Evolutionary conservation across 2,888 invertebrate species (phyloP), one percentile per base, ranked within the genome.

Genomic region (Napeogenes inachia): DNA sequence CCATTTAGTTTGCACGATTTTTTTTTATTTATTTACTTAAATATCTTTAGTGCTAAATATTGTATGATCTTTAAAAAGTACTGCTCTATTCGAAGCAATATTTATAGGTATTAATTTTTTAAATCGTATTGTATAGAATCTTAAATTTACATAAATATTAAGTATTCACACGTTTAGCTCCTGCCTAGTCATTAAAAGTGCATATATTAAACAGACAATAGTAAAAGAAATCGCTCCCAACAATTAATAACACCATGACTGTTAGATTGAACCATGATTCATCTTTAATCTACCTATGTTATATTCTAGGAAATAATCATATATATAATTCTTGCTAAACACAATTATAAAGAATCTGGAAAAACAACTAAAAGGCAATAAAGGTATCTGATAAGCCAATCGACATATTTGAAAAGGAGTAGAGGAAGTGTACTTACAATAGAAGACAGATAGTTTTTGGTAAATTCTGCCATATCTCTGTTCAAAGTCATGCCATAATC

Each of bases 401-500:
- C 21, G 13, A 30, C 8, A 30, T 10, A 12, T 21, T 21, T 30
- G 1, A 10, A 30, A 47, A 47, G n/a, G 6, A 6, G 13, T 47
- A 8, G 8, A 1, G n/a, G n/a, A n/a, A n/a, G 1, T 30, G 60
- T 90, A 87, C 90, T 87, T 68, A 91, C 91, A 66, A 91, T 84
- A 6, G 91, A 89, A 68, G 95, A 92, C 74, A 95, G 94, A 78
- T 97, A 97, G 76, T 95, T 95, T 79, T 95, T 94, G 0, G 97
- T 96, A 73, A 95, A 96, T 76, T 95, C 95, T 0, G 98, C 98
- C 91, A 97, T 92, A 71, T 97, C 96, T 68, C 95, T 91, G 80
- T 96, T 95, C 2, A 97, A 85, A 0, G 96, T 96, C 92, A 97
- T 94, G 0, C 95, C 94, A 77, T 94, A 98, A 79, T 98, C 98